A percentile compares a stretch with the other conserved stretches of the same genome.
phyloP scores from a whole-genome alignment of 2,797 vertebrate species.

The Microchirus variegatus region DNA sequence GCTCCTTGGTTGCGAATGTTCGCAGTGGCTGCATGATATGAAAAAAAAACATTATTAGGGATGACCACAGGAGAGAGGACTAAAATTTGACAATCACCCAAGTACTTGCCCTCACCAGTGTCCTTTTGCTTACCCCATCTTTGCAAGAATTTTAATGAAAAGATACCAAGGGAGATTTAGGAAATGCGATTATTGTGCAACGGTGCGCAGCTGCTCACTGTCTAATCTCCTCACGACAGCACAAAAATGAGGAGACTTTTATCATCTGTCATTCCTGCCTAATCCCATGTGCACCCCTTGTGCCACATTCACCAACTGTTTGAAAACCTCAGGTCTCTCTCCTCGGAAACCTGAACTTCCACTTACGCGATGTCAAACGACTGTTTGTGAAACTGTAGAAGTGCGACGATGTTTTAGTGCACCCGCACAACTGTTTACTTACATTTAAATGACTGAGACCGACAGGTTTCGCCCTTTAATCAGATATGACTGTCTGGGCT shows the following conservation, averaged over 20 bases:
- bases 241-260: constrained; percentile 61
- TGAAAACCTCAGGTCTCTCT: constrained; percentile 35
- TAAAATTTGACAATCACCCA: constrained; percentile 32
- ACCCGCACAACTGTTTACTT: constrained; percentile 38
- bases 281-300: constrained; percentile 53
- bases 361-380: constrained; percentile 22
- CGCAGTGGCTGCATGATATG: constrained; percentile 56
- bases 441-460: constrained; percentile 42
- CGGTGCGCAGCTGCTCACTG: constrained; percentile 53
- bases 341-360: constrained; percentile 47
- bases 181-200: constrained; percentile 63
- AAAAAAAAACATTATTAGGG: constrained; percentile 52
- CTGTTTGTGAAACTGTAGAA: constrained; percentile 37
- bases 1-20: constrained; percentile 68
- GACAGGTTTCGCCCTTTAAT: constrained; percentile 57
- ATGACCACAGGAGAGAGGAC: constrained; percentile 34
- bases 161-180: constrained; percentile 65
- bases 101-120: constrained; percentile 38
- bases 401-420: constrained; percentile 42
- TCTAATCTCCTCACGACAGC: constrained; percentile 70
- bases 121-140: constrained; percentile 51
- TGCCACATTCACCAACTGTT: constrained; percentile 41
- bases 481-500: constrained; percentile 53
- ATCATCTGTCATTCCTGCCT: constrained; percentile 64
- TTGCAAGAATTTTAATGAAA: constrained; percentile 68